Conservation (phyloP, 2,888 invertebrate genomes). For the Lutraria lutraria region DNA sequence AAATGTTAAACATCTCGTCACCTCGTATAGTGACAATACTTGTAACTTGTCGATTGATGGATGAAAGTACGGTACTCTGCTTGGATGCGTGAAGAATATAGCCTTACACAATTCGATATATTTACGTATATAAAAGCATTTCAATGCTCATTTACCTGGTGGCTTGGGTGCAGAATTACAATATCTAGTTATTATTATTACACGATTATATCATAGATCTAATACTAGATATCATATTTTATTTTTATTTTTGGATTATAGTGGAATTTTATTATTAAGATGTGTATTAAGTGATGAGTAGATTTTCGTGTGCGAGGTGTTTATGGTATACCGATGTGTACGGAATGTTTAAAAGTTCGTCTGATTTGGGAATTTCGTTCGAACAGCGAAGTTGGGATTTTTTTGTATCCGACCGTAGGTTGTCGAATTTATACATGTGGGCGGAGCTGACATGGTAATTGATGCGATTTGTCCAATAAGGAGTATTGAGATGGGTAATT, state of each 20-base stretch:
- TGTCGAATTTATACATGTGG: slow-evolving; percentile 31
- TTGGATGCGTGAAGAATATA: slow-evolving; percentile 24
- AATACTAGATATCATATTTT: not conserved
- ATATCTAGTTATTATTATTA: not conserved
- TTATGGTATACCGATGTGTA: not conserved
- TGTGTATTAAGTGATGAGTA: not conserved
- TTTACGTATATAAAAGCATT: slow-evolving; percentile 1
- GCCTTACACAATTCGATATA: slow-evolving; percentile 23
- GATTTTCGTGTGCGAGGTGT: not conserved
- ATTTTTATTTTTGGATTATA: not conserved
- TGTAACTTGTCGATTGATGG: slow-evolving; percentile 38
- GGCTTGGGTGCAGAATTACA: not conserved
- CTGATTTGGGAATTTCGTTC: not conserved
- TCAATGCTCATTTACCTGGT: not conserved
- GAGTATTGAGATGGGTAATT: slow-evolving; percentile 30
- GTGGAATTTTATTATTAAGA: slow-evolving; percentile 21
- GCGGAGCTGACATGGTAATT: slow-evolving; percentile 49
- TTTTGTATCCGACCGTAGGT: slow-evolving; percentile 39
- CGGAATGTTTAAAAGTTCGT: slow-evolving; percentile 3
- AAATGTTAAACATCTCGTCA: slow-evolving; percentile 45
- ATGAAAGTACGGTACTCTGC: slow-evolving; percentile 25
- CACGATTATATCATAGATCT: slow-evolving; percentile 6
- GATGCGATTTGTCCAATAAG: slow-evolving; percentile 50
- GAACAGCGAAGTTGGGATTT: not conserved
- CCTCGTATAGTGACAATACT: slow-evolving; percentile 28